phyloP scores from a whole-genome alignment of 2,888 invertebrate genomes.

The Pteria penguin region DNA sequence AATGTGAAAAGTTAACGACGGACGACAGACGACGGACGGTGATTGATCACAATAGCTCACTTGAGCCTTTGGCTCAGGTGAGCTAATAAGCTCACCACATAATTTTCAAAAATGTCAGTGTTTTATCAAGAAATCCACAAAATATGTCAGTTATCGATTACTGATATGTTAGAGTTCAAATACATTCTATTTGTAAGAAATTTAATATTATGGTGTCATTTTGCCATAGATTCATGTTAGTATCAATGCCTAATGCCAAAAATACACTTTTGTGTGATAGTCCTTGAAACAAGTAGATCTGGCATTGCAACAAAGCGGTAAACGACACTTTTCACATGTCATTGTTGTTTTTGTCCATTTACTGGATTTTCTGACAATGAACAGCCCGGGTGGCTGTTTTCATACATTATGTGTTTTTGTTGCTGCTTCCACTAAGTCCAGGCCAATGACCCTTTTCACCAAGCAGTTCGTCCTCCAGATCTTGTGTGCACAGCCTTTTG shows the following conservation, averaged over 20 bases:
- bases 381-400: neutral
- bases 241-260: conserved; percentile 14
- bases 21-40: no score
- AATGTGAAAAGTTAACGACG: no score
- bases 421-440: neutral
- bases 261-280: conserved; percentile 17
- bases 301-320: conserved; percentile 5
- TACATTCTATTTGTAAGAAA: no score
- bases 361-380: neutral
- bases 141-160: no score
- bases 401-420: conserved; percentile 13
- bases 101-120: no score
- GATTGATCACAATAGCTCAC: no score
- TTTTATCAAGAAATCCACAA: no score
- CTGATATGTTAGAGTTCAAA: no score
- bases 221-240: no score
- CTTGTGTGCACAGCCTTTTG: conserved; percentile 9
- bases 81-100: no score
- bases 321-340: conserved; percentile 7
- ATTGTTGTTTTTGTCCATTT: conserved; percentile 22
- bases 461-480: neutral
- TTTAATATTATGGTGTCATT: no score
- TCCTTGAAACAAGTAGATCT: neutral
- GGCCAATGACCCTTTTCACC: conserved; percentile 2
- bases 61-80: no score